These are phyloP conservation scores for Sphaeramia orbicularis DNA, from an alignment of 2,797 vertebrate species.

Conservation along the genomic window DNA sequence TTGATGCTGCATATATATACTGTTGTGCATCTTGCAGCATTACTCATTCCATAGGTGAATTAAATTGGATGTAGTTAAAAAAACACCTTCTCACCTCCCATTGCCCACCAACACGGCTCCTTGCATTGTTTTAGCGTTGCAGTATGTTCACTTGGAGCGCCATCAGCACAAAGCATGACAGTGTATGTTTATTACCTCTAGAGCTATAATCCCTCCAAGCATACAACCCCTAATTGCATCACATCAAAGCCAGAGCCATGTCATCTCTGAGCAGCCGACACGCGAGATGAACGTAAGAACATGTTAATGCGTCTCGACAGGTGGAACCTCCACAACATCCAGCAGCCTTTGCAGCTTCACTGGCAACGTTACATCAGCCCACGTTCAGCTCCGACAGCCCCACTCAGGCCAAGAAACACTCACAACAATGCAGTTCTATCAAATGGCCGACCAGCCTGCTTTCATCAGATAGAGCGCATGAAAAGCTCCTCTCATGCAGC, in stretches of 20 bases:
- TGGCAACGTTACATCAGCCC: constrained; percentile 56
- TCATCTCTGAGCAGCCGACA: constrained; percentile 37
- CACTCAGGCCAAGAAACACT: not conserved
- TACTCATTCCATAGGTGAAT: too few relatives aligned
- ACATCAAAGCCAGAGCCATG: constrained; percentile 59
- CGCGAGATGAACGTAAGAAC: constrained; percentile 29
- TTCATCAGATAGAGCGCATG: not conserved
- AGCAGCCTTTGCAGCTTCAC: constrained; percentile 39
- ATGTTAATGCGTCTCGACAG: constrained; percentile 59
- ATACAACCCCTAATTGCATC: constrained; percentile 55
- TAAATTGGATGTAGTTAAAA: too few relatives aligned
- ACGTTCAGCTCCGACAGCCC: constrained; percentile 18
- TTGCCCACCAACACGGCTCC: not conserved
- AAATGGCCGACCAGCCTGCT: not conserved
- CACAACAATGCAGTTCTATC: not conserved
- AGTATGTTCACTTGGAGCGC: not conserved
- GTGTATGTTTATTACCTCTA: constrained; percentile 49
- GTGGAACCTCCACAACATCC: constrained; percentile 65
- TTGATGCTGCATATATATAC: too few relatives aligned
- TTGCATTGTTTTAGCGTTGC: not conserved
- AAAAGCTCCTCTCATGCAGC: not conserved
- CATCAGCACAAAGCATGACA: constrained; percentile 34
- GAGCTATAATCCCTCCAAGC: constrained; percentile 55
- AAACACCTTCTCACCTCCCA: not conserved
- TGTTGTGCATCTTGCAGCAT: too few relatives aligned